These are phyloP conservation scores for cattle (Bos taurus) DNA, from an alignment of 2,113 vertebrate species.

Conservation along the genomic window DNA sequence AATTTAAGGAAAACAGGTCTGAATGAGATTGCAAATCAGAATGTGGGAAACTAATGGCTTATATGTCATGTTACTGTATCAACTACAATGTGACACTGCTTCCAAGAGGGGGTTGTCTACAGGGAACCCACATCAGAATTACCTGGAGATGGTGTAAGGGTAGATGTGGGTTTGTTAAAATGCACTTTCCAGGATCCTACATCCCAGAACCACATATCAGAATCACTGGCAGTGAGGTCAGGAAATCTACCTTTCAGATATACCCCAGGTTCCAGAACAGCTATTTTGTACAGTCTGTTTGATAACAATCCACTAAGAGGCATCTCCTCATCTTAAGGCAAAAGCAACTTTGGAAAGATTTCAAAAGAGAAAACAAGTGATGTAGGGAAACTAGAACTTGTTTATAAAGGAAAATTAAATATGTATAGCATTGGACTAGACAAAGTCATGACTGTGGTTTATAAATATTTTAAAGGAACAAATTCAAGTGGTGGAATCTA, in stretches of 20 bases:
- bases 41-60: neutral
- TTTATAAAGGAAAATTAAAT: slow-evolving; percentile 45
- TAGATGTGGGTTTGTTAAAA: neutral
- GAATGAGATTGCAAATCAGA: neutral
- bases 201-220: neutral
- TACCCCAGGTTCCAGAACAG: neutral
- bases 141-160: neutral
- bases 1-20: neutral
- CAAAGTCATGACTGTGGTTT: neutral
- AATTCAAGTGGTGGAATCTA: neutral
- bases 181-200: neutral
- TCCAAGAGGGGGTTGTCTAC: fast-evolving
- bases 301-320: neutral
- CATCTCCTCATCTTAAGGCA: neutral
- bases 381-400: neutral
- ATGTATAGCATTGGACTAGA: neutral
- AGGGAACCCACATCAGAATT: neutral
- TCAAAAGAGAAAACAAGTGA: slow-evolving; percentile 20
- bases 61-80: fast-evolving
- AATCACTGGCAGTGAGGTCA: neutral
- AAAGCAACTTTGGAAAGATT: neutral
- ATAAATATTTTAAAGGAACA: slow-evolving; percentile 50
- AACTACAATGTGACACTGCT: fast-evolving
- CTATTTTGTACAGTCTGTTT: neutral
- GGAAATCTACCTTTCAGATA: neutral